Base-by-base conservation (phyloP, 1,140 invertebrate species). In the Babylonia areolata region DNA sequence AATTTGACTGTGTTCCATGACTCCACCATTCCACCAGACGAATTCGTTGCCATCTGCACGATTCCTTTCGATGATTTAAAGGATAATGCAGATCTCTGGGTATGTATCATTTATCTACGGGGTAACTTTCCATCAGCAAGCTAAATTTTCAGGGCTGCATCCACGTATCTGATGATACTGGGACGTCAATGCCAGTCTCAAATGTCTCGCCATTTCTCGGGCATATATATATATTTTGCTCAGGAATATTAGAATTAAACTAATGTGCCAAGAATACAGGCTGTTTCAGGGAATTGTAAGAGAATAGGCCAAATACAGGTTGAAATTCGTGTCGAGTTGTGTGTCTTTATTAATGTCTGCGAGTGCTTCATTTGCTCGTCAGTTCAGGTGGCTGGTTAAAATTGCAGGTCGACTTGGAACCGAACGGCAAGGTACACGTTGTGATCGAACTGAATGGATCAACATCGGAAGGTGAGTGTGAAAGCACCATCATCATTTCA, bases 1-100 rank as follows among this genome's bases (percentile, higher is more conserved):
- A 98, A 97, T 86, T 96, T 99, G 91, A 99, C 99, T 42, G 98
- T 99, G 90, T 99, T 99, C 95, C 99, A 99, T 94, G 98, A 99
- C 96, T 98, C 98, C 89, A 98, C 98, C 71, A 97, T 99, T 91
- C 98, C 98, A 88, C 98, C 98, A 40, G 97, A 97, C 92, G 98
- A 98, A 94, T 99, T 99, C 96, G 98, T 99, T 86, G 99, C 99
- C 87, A 99, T 99, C 95, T 99, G 98, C 95, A 97, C 96, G 90
- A 97, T 99, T 91, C 96, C 97, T 82, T 98, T 99, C 94, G 98
- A 99, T 93, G 98, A 99, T 94, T 95, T 99, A 75, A 96, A 97
- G 85, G 92, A 90, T 86, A 90, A 92, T 85, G 90, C 87, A 95
- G 99, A 99, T 95, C 97, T 99, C 95, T 99, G 98, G 99, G 98